phyloP scores from a whole-genome alignment of 2,113 vertebrate species.

The Toxotes jaculatrix region DNA sequence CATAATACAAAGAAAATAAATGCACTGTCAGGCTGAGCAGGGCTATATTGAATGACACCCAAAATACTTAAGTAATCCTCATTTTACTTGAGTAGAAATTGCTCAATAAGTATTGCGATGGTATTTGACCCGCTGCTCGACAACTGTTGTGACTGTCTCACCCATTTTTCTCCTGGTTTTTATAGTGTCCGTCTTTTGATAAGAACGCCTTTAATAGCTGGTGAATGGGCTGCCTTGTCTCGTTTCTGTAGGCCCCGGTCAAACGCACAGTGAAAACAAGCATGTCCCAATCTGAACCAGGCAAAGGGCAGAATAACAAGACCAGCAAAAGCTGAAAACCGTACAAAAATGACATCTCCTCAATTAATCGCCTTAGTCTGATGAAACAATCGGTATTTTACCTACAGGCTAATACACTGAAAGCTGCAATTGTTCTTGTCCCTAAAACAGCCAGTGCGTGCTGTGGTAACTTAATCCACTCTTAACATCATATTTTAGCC shows the following conservation, averaged over 20 bases:
- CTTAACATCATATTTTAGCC: background rate
- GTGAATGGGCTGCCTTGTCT: slow-evolving; percentile 22
- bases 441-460: background rate
- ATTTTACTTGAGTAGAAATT: background rate
- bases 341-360: background rate
- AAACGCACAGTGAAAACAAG: slow-evolving; percentile 29
- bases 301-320: slow-evolving; percentile 17
- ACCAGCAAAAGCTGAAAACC: background rate
- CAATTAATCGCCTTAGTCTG: background rate
- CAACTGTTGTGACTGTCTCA: background rate
- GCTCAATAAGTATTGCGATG: background rate
- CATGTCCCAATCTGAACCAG: slow-evolving; percentile 27
- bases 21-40: background rate
- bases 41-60: background rate
- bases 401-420: background rate
- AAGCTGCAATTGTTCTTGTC: background rate
- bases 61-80: background rate
- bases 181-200: background rate
- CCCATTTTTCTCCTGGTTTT: background rate
- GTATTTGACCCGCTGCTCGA: background rate
- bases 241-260: background rate
- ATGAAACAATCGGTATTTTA: background rate
- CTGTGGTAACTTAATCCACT: background rate
- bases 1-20: slow-evolving; percentile 12
- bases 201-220: slow-evolving; percentile 13